A percentile compares a stretch with the other conserved stretches of the same genome.
Evolutionary conservation across 2,113 vertebrate species (phyloP).

Genomic region (human): DNA sequence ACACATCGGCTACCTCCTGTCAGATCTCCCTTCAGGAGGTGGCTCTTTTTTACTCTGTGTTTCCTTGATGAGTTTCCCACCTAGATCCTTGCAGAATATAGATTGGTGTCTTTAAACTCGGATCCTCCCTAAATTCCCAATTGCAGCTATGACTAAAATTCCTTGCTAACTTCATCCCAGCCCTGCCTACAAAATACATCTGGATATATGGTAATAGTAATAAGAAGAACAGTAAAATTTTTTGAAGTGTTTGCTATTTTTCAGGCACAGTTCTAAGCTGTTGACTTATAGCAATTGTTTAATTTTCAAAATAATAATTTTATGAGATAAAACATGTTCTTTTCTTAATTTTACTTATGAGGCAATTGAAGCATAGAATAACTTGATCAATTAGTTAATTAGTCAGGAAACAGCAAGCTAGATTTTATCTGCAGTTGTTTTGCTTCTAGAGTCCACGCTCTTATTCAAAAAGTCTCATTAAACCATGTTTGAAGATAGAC

Average conservation of each 20-base stretch:
- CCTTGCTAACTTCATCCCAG: background rate
- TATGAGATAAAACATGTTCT: background rate
- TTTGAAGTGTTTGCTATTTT: background rate
- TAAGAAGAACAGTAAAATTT: background rate
- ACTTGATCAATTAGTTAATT: background rate
- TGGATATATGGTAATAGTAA: background rate
- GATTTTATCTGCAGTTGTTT: background rate
- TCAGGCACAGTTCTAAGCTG: background rate
- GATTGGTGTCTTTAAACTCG: background rate
- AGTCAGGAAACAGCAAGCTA: background rate
- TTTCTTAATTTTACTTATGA: background rate
- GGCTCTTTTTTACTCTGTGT: background rate
- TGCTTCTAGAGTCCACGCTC: background rate
- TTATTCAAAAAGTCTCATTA: background rate
- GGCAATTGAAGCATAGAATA: background rate
- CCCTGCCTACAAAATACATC: background rate
- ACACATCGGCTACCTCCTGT: background rate
- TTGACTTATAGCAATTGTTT: background rate
- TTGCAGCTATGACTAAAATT: background rate
- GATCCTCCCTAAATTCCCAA: background rate
- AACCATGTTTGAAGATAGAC: background rate
- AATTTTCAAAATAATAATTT: conserved; percentile 16
- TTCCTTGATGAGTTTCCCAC: background rate
- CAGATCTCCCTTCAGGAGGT: background rate
- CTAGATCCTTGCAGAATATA: background rate